Base-by-base conservation (phyloP, 1,140 invertebrate genomes). In the Lordiphosa collinella region DNA sequence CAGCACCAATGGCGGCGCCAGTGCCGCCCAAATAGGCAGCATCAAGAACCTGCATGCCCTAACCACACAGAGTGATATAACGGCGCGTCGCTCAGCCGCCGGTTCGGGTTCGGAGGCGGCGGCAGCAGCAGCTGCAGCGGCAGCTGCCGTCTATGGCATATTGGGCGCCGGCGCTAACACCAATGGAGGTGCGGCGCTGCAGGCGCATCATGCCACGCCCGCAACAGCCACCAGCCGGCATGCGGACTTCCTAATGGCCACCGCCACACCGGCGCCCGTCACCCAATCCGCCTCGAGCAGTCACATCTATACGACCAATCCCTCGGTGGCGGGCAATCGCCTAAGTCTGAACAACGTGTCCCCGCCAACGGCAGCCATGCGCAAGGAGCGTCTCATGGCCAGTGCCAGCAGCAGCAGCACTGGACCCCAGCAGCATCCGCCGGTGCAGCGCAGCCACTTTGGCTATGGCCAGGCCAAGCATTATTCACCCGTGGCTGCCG, bases 11-110 rank as follows among this genome's bases (percentile, higher is more conserved):
- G 59, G 71, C 9, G 67, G 69, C 18, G 64, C n/a, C 58, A 12
- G 25, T 60, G 0, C 38, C 79, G 43, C 69, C 10, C 70, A 82
- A 52, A 62, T 86, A 51, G 86, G 76, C 12, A 88, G 86, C 61
- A 78, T 86, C 44, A 88, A 87, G 49, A 88, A 88, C 46, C 35
- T 87, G 31, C 82, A 84, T 50, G 58, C 78, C 5, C 7, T 29
- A 29, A 80, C 88, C 68, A 74, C 84, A 13, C 78, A 86, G 25
- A 87, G 60, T 50, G 87, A 88, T 16, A 54, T 82, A 7, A 66
- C 48, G 6, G 61, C 59, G 16, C 50, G 70, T 5, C 70, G 82
- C 18, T 22, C 18, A 22, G 18, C 18, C 18, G 18, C 18, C 18
- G 18, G 18, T 9, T 11, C 36, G 14, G 57, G 48, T 25, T 25